Percentiles rank a stretch among this genome's conserved stretches.
Conservation (phyloP, 2,797 vertebrate genomes). For the Orestias chungarensis region DNA sequence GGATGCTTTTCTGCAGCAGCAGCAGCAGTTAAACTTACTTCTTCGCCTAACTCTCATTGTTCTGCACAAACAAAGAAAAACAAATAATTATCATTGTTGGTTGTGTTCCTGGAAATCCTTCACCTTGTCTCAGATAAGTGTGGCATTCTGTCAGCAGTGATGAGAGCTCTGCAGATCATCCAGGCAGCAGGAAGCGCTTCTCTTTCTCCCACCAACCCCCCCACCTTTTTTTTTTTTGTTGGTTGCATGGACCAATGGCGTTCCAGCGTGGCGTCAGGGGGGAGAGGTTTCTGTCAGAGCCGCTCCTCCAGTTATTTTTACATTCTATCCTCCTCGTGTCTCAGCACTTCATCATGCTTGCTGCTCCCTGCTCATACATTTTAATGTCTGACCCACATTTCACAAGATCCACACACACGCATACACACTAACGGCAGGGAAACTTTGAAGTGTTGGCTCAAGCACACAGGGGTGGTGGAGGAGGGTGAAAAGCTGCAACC, state of each 20-base stretch:
- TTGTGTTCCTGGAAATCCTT: constrained; percentile 11
- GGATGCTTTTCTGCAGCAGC: neutral
- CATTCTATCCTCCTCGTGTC: constrained; percentile 68
- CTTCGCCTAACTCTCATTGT: neutral
- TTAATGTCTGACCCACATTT: constrained; percentile 83
- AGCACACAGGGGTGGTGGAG: constrained; percentile 28
- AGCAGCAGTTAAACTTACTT: neutral
- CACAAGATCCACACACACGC: constrained; percentile 43
- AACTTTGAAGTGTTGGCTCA: constrained; percentile 64
- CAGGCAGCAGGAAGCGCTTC: constrained; percentile 27
- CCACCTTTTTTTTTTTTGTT: neutral
- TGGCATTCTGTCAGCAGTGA: constrained; percentile 15
- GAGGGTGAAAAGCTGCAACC: constrained; percentile 46
- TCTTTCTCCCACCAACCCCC: neutral
- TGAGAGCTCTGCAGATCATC: constrained; percentile 10
- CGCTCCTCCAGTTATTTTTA: constrained; percentile 66
- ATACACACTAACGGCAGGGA: constrained; percentile 28
- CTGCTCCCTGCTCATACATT: constrained; percentile 74
- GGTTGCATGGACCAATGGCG: constrained; percentile 43
- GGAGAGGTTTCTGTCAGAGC: constrained; percentile 45
- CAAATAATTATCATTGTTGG: neutral
- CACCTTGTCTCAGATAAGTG: constrained; percentile 7
- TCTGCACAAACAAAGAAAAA: constrained; percentile 3
- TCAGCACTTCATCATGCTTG: constrained; percentile 74
- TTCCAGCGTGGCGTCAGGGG: constrained; percentile 26